Evolutionary conservation across 2,113 vertebrate genomes (phyloP).

Genomic region (Nesogale talazaci): DNA sequence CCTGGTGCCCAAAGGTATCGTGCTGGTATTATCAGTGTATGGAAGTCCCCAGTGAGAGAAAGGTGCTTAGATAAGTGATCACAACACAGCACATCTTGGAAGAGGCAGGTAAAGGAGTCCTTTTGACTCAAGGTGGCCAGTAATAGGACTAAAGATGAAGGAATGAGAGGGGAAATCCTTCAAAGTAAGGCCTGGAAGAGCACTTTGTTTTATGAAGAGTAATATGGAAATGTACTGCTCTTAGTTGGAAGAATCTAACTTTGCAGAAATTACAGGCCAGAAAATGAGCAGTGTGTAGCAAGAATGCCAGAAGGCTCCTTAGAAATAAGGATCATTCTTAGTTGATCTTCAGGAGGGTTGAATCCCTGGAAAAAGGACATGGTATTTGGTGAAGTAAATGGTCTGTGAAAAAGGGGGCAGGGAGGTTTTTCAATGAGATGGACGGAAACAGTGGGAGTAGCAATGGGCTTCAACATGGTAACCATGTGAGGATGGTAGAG

Average conservation of each 20-base stretch:
- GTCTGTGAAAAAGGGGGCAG: background rate
- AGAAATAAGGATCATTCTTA: background rate
- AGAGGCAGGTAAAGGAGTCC: background rate
- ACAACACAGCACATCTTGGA: background rate
- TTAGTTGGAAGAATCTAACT: background rate
- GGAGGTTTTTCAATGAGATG: background rate
- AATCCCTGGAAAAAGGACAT: background rate
- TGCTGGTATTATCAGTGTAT: too few species aligned
- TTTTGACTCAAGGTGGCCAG: background rate
- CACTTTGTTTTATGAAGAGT: background rate
- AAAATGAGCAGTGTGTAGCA: background rate
- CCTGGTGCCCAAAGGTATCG: background rate
- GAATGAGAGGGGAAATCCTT: background rate
- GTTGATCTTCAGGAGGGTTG: background rate
- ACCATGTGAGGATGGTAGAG: background rate
- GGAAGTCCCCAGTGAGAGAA: too few species aligned
- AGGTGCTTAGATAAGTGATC: background rate
- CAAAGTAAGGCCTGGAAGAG: background rate
- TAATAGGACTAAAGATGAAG: background rate
- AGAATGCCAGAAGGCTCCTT: background rate
- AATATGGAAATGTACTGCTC: background rate
- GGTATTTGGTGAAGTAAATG: background rate
- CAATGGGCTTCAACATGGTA: background rate
- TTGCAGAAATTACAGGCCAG: background rate
- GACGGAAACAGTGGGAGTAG: background rate